Conservation (phyloP, 2,113 vertebrate species). For the Falco punctatus region DNA sequence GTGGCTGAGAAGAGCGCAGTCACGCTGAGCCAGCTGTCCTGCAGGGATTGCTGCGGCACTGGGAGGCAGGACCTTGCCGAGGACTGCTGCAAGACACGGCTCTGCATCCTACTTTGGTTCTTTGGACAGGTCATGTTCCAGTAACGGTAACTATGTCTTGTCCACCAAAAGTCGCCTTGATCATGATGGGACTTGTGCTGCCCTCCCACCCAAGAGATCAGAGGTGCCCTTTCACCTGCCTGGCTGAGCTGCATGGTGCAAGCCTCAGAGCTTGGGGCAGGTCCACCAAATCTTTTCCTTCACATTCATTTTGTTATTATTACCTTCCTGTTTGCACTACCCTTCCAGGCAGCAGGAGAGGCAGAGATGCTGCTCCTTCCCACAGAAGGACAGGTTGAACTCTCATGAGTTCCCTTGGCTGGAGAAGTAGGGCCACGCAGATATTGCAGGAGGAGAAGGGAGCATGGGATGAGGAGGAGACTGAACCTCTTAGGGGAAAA, state of each 20-base stretch:
- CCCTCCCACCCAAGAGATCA: neutral
- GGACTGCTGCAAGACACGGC: neutral
- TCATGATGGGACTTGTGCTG: neutral
- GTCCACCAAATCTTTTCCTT: neutral
- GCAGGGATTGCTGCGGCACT: neutral
- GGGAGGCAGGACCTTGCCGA: neutral
- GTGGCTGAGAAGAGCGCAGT: neutral
- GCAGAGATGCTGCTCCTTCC: neutral
- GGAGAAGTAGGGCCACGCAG: neutral
- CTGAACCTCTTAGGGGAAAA: neutral
- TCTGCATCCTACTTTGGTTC: neutral
- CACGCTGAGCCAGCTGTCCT: neutral
- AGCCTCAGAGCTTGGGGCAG: neutral
- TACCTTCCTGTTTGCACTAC: neutral
- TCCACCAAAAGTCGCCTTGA: neutral
- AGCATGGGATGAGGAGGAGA: rapidly evolving
- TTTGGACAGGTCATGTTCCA: neutral
- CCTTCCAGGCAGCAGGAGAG: neutral
- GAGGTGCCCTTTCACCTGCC: neutral
- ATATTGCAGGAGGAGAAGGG: neutral
- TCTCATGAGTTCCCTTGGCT: neutral
- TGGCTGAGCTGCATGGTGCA: neutral
- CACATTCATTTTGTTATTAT: neutral
- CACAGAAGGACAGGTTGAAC: neutral
- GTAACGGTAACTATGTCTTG: neutral